phyloP scores from a whole-genome alignment of 2,797 vertebrate species.

The Coilia nasus region DNA sequence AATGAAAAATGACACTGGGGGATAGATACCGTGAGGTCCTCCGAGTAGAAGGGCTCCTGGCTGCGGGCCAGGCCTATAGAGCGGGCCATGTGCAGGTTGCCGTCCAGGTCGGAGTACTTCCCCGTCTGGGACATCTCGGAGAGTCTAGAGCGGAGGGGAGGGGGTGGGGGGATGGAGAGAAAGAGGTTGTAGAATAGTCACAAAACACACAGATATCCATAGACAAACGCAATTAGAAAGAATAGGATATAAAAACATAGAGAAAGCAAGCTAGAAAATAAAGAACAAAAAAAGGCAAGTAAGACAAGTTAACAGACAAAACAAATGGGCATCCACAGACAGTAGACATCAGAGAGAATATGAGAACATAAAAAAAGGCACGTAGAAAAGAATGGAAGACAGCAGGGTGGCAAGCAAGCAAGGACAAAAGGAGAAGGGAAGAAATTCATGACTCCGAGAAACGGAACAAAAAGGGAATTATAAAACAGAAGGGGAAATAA shows the following conservation, averaged over 20 bases:
- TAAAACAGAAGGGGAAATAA: not conserved
- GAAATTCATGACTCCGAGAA: not conserved
- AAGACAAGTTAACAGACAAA: not conserved
- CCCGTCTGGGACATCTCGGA: conserved; percentile 90
- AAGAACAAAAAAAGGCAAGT: too few relatives aligned
- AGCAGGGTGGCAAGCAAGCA: not conserved
- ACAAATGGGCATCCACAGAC: not conserved
- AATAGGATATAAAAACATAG: too few relatives aligned
- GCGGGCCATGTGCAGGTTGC: conserved; percentile 66
- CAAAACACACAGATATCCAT: not conserved
- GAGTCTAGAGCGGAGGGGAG: conserved; percentile 72
- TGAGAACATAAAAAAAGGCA: not conserved
- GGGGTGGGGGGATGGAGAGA: not conserved
- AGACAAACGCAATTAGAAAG: too few relatives aligned
- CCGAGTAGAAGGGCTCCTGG: conserved; percentile 87
- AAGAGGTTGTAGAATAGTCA: not conserved
- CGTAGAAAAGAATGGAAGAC: not conserved
- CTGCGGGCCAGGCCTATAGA: conserved; percentile 87
- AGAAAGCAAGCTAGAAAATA: too few relatives aligned
- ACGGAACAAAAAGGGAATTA: not conserved
- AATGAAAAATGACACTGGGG: conserved; percentile 26
- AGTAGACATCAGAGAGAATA: not conserved
- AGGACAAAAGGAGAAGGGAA: not conserved
- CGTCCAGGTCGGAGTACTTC: conserved; percentile 81
- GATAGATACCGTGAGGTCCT: conserved; percentile 79